These are phyloP conservation scores for Drosophila leonis DNA, from an alignment of 2,888 invertebrate species.

Conservation along the genomic window DNA sequence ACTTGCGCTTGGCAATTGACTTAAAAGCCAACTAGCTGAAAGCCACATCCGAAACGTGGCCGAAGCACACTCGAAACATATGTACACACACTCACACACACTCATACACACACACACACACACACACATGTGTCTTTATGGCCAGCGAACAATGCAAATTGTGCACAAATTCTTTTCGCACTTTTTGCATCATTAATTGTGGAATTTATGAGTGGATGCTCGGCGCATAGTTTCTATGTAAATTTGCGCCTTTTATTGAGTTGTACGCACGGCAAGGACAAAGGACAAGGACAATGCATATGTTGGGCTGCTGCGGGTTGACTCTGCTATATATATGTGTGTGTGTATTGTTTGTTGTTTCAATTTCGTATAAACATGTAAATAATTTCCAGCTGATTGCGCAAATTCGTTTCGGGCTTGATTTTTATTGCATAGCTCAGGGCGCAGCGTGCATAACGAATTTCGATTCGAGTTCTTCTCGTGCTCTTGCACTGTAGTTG, in stretches of 20 bases:
- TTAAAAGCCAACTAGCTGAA: conserved; percentile 16
- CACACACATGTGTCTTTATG: conserved; percentile 16
- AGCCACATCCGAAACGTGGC: conserved; percentile 6
- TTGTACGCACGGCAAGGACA: conserved; percentile 48
- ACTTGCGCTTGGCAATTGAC: conserved; percentile 23
- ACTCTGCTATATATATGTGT: not conserved
- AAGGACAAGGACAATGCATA: conserved; percentile 48
- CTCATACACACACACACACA: conserved; percentile 7
- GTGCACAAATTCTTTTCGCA: conserved; percentile 76
- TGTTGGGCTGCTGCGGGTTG: conserved; percentile 44
- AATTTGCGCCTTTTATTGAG: conserved; percentile 76
- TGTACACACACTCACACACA: conserved; percentile 25
- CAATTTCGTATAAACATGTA: conserved; percentile 80
- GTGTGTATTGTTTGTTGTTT: conserved; percentile 68
- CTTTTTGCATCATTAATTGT: conserved; percentile 85
- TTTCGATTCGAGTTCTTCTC: conserved; percentile 45
- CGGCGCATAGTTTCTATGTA: conserved; percentile 70
- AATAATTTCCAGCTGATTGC: conserved; percentile 82
- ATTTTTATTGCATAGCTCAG: conserved; percentile 76
- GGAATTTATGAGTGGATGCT: conserved; percentile 82
- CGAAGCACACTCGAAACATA: conserved; percentile 38
- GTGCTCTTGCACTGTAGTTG: conserved; percentile 42
- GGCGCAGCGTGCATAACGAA: conserved; percentile 71
- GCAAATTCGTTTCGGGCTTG: conserved; percentile 80
- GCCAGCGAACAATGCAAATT: conserved; percentile 64